Base-by-base conservation (phyloP, 53 echinoderm and acorn worm genomes). In the Zoroaster sp. region DNA sequence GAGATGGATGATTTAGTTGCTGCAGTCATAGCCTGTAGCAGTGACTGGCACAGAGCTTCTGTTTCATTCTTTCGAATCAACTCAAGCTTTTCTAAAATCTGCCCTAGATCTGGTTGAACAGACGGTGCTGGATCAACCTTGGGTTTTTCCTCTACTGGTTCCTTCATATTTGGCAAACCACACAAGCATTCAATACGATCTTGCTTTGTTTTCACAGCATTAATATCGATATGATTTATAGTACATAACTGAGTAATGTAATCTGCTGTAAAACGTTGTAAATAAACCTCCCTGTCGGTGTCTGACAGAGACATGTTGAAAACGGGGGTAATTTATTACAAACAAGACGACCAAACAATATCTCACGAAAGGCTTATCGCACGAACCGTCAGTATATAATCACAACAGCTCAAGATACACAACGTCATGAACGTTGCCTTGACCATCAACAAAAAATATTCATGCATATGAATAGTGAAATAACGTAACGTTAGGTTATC, bases 251-350 rank as follows among this genome's bases (percentile, higher is more conserved):
- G 44, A 25, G 38, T 37, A 9, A 89, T 59, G 39, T 89, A 80
- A 23, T 83, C 90, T 20, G 59, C 70, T 15, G 90, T 88, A 76
- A 74, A 88, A 17, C 77, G 66, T 4, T 43, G 53, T 12, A 76
- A 39, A 66, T 66, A 81, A 9, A 37, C 40, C 73, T 18, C 38
- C 6, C 42, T 38, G n/a, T n/a, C n/a, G n/a, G n/a, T n/a, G n/a
- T n/a, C n/a, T n/a, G n/a, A n/a, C n/a, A n/a, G n/a, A n/a, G n/a
- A n/a, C n/a, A n/a, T n/a, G n/a, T n/a, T n/a, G n/a, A n/a, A n/a
- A n/a, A n/a, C n/a, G n/a, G n/a, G n/a, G n/a, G n/a, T n/a, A n/a
- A n/a, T n/a, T n/a, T 73, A 9, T 45, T 9, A 45, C 45, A 2
- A 11, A 45, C 10, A 45, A 45, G 9, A 14, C 14, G 14, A 45